Conservation (phyloP, 1,140 invertebrate genomes). For the Homalodisca vitripennis region DNA sequence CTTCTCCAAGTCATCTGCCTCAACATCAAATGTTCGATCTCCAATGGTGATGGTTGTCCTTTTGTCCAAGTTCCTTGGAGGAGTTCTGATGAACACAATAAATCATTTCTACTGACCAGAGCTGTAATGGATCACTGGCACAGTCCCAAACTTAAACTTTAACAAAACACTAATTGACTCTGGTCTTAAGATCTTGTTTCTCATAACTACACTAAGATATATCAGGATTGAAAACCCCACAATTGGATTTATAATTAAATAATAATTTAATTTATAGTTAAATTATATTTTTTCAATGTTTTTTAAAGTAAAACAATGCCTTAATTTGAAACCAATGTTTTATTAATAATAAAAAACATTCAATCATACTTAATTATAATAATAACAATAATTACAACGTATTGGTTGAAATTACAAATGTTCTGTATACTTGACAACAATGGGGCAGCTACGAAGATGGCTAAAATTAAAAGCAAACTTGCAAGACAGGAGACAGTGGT, state of each 20-base stretch:
- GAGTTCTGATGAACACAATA: background rate
- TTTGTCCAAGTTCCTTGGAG: constrained; percentile 78
- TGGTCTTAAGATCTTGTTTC: background rate
- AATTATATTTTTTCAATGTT: no score
- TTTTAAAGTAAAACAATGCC: no score
- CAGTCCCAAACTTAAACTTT: background rate
- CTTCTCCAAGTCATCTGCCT: constrained; percentile 86
- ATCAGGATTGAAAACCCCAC: background rate
- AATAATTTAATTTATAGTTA: background rate
- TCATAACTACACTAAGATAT: background rate
- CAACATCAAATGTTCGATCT: constrained; percentile 83
- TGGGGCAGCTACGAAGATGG: no score
- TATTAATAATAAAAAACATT: no score
- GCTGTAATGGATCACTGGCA: background rate
- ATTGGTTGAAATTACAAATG: no score
- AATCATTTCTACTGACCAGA: background rate
- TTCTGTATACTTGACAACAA: no score
- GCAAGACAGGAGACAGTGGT: no score
- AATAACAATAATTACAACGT: no score
- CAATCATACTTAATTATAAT: no score
- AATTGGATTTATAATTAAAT: background rate
- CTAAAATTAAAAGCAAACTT: no score
- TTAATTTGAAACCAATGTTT: no score
- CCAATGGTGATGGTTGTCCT: constrained; percentile 83
- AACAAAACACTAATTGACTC: background rate